Conservation (phyloP, 2,888 invertebrate species). For the Drosophila austrosaltans region DNA sequence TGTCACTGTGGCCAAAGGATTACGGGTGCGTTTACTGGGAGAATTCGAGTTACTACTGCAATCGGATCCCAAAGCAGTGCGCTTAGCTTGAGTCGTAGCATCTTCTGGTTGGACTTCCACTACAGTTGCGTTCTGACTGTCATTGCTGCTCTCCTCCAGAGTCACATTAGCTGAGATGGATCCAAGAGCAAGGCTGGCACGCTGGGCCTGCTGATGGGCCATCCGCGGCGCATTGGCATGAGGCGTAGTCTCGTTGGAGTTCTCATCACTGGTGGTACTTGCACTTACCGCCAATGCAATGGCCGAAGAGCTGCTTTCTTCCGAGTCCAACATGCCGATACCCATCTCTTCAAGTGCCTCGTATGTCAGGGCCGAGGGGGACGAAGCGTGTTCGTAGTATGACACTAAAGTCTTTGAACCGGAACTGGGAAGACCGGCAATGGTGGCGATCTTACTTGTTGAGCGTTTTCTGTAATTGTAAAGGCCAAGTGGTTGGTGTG, state of each 20-base stretch:
- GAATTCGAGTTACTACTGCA: conserved; percentile 69
- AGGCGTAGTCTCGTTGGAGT: conserved; percentile 81
- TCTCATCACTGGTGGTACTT: conserved; percentile 77
- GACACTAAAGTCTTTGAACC: conserved; percentile 61
- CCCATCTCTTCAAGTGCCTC: conserved; percentile 85
- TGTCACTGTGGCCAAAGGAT: conserved; percentile 82
- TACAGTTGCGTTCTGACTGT: conserved; percentile 58
- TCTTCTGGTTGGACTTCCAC: conserved; percentile 65
- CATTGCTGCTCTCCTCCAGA: conserved; percentile 67
- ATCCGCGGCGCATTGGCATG: conserved; percentile 75
- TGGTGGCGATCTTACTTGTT: conserved; percentile 54
- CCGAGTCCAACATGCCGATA: conserved; percentile 86
- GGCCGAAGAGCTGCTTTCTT: conserved; percentile 83
- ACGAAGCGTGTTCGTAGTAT: conserved; percentile 66
- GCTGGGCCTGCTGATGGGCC: conserved; percentile 65
- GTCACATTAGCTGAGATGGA: conserved; percentile 61
- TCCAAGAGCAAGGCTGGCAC: conserved; percentile 44
- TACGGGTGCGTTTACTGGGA: conserved; percentile 74
- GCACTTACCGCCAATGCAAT: conserved; percentile 72
- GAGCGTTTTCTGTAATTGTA: conserved; percentile 76
- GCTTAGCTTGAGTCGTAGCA: conserved; percentile 68
- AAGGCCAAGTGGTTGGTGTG: neutral
- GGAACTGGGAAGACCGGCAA: conserved; percentile 40
- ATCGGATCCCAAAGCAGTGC: conserved; percentile 62
- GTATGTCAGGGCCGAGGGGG: conserved; percentile 63